Percentiles rank a stretch among this genome's conserved stretches.
Evolutionary conservation across 1,140 invertebrate genomes (phyloP).

Genomic region (Rhopalosiphum maidis): DNA sequence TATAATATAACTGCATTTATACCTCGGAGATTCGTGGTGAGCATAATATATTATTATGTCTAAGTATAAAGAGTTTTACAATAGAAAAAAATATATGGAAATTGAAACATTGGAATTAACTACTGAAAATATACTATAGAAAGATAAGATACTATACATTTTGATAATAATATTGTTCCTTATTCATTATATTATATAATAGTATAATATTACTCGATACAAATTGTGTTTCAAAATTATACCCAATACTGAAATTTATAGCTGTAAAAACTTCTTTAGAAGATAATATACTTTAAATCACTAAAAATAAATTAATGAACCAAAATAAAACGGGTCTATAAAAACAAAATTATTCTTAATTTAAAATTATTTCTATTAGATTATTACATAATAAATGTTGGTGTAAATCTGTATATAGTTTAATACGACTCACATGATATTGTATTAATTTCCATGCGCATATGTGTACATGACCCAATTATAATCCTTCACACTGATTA

Average conservation of each 20-base stretch:
- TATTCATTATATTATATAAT: not conserved
- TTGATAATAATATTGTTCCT: not conserved
- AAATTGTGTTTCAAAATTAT: not conserved
- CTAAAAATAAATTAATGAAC: not conserved
- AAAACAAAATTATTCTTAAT: not conserved
- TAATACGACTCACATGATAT: not conserved
- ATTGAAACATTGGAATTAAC: not conserved
- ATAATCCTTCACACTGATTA: not conserved
- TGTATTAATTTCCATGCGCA: not conserved
- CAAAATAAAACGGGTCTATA: not conserved
- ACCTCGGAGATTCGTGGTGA: not conserved
- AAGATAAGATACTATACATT: not conserved
- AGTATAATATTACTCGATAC: not conserved
- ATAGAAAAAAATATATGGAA: not conserved
- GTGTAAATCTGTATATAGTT: not conserved
- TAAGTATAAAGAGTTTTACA: not conserved
- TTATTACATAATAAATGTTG: not conserved
- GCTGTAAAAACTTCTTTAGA: not conserved
- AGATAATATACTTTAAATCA: not conserved
- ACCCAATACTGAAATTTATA: not conserved
- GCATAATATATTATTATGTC: not conserved
- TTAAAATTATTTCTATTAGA: not conserved
- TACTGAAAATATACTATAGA: not conserved
- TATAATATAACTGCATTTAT: not conserved
- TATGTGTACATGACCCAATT: not conserved